phyloP scores from a whole-genome alignment of 2,113 vertebrate species.

The Epinephelus lanceolatus region DNA sequence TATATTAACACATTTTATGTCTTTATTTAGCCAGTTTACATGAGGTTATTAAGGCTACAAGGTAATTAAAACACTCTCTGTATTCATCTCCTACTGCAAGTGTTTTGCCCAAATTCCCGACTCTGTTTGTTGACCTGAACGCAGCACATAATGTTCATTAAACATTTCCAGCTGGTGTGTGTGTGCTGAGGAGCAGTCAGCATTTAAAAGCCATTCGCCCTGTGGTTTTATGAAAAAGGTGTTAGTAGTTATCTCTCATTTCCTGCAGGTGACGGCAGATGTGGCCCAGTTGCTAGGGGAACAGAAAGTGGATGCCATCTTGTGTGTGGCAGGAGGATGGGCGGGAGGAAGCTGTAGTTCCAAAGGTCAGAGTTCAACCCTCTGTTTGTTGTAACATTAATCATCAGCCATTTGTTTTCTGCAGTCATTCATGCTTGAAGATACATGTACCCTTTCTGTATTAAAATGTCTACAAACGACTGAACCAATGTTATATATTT shows the following conservation, averaged over 20 bases:
- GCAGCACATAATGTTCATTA: neutral
- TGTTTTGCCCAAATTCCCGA: neutral
- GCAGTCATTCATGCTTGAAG: neutral
- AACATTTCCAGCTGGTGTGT: constrained; percentile 8
- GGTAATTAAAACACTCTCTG: neutral
- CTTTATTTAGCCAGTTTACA: neutral
- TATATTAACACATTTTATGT: neutral
- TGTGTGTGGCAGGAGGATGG: constrained; percentile 98
- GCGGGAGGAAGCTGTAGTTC: constrained; percentile 94
- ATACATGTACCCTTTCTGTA: no score
- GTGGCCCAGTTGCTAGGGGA: constrained; percentile 90
- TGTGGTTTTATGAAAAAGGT: constrained; percentile 6
- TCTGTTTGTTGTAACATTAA: constrained; percentile 57
- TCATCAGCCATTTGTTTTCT: constrained; percentile 33
- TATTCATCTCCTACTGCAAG: neutral
- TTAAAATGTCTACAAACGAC: no score
- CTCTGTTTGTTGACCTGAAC: constrained; percentile 7
- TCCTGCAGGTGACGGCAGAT: constrained; percentile 90
- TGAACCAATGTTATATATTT: no score
- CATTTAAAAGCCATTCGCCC: constrained; percentile 8
- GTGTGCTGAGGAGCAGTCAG: neutral
- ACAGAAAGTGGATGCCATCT: constrained; percentile 93
- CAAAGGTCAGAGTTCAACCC: constrained; percentile 86
- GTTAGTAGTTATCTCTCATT: constrained; percentile 16
- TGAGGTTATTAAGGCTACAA: no score